Conservation (phyloP, 2,888 invertebrate species). For the Pycnomerus fuliginosus region DNA sequence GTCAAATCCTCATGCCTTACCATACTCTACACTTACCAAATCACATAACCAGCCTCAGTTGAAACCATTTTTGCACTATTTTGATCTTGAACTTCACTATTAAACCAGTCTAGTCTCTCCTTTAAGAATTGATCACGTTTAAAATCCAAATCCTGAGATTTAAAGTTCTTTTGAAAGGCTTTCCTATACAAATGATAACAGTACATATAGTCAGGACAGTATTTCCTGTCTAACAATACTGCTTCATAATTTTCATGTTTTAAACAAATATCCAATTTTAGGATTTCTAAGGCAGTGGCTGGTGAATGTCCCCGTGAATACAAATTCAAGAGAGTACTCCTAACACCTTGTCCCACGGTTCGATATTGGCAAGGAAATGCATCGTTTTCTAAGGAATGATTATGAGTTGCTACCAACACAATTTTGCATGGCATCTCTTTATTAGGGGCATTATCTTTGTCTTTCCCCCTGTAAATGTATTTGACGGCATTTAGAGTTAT, state of each 20-base stretch:
- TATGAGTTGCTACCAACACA: conserved; percentile 8
- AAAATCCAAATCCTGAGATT: not conserved
- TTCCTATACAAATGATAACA: conserved; percentile 19
- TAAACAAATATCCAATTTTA: conserved; percentile 17
- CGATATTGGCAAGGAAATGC: conserved; percentile 8
- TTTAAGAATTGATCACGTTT: conserved; percentile 5
- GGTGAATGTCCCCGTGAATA: conserved; percentile 8
- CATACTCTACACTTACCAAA: too few relatives aligned
- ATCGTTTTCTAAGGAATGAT: conserved; percentile 5
- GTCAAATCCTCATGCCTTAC: too few relatives aligned
- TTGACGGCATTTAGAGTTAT: conserved; percentile 13
- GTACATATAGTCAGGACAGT: conserved; percentile 19
- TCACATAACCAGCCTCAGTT: too few relatives aligned
- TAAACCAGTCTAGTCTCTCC: conserved; percentile 2
- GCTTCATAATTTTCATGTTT: conserved; percentile 13
- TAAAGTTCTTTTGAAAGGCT: conserved; percentile 5
- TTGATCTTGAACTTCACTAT: too few relatives aligned
- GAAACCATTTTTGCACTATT: too few relatives aligned
- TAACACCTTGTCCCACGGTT: conserved; percentile 12
- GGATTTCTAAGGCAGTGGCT: conserved; percentile 13
- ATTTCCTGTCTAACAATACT: conserved; percentile 14
- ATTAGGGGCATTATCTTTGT: conserved; percentile 10
- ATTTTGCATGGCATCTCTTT: conserved; percentile 19
- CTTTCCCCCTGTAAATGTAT: conserved; percentile 11
- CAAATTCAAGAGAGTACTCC: conserved; percentile 10